These are phyloP conservation scores for Acanthis flammea DNA, from an alignment of 2,797 vertebrate species.

Conservation along the genomic window DNA sequence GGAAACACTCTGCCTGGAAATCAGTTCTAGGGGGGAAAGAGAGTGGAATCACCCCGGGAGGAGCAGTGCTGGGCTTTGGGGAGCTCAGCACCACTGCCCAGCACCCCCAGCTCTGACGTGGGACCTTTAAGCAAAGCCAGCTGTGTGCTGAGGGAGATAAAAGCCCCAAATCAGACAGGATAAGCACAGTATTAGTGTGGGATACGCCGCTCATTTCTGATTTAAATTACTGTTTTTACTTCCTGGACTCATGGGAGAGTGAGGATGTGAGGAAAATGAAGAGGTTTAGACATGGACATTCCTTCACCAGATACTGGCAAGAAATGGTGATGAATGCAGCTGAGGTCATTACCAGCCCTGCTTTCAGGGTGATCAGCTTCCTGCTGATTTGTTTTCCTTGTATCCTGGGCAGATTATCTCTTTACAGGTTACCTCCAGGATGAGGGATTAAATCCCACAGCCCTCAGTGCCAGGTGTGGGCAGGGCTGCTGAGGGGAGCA, in stretches of 20 bases:
- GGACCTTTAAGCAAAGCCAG: conserved; percentile 83
- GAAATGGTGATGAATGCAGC: conserved; percentile 8
- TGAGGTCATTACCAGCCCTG: neutral
- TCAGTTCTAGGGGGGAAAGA: neutral
- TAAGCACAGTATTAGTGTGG: conserved; percentile 79
- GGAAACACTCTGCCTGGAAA: neutral
- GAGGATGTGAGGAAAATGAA: conserved; percentile 64
- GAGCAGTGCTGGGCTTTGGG: neutral
- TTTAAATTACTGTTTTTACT: conserved; percentile 69
- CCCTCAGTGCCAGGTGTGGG: neutral
- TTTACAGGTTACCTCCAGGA: neutral
- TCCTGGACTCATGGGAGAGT: conserved; percentile 68
- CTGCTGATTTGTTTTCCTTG: conserved; percentile 10
- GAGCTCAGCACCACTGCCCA: conserved; percentile 30
- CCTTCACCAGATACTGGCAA: conserved; percentile 21
- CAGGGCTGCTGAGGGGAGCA: neutral
- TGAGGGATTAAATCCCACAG: neutral
- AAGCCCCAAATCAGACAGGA: conserved; percentile 84
- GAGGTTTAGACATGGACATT: conserved; percentile 60
- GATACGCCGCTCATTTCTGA: conserved; percentile 77
- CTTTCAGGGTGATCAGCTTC: conserved; percentile 12
- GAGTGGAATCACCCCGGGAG: neutral
- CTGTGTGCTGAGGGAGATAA: conserved; percentile 80
- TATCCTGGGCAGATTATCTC: neutral
- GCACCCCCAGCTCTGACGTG: conserved; percentile 72